A percentile compares a stretch with the other conserved stretches of the same genome.
phyloP scores from a whole-genome alignment of 2,113 vertebrate genomes.

The Gulo gulo region DNA sequence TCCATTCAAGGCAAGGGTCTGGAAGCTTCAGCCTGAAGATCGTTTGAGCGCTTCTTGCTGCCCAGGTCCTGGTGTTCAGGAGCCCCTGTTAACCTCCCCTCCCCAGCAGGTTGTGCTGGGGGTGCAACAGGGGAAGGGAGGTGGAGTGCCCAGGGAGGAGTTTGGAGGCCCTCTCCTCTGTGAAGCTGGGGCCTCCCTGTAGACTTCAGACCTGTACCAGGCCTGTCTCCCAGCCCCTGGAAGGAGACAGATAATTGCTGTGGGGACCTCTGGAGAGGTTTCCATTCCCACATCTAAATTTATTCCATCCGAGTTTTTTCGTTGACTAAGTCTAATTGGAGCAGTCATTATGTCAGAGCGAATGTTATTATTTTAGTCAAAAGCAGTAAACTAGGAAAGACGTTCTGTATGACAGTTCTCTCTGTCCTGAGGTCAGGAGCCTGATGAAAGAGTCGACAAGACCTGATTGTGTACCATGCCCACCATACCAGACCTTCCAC shows the following conservation, averaged over 20 bases:
- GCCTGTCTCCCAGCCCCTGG: not conserved
- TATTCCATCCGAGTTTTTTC: not conserved
- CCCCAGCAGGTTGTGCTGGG: not conserved
- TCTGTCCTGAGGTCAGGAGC: not conserved
- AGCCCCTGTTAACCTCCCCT: not conserved
- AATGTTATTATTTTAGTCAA: slow-evolving; percentile 54
- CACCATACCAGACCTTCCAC: not conserved
- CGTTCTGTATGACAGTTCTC: not conserved
- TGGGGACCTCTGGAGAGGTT: not conserved
- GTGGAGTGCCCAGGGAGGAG: not conserved
- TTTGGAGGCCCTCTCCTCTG: not conserved
- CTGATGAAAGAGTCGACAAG: not conserved
- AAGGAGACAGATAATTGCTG: not conserved
- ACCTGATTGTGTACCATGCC: not conserved
- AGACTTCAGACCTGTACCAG: not conserved
- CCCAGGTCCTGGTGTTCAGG: not conserved
- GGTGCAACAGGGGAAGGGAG: no score
- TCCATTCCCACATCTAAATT: not conserved
- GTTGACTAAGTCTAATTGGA: slow-evolving; percentile 32
- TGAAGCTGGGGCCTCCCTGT: no score
- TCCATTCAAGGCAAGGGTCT: not conserved
- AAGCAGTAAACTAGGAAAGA: slow-evolving; percentile 42
- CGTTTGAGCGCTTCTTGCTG: not conserved
- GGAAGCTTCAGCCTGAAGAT: not conserved
- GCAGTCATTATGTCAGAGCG: not conserved